Conservation (phyloP, 2,888 invertebrate species). For the Macrostomum cliftonense region DNA sequence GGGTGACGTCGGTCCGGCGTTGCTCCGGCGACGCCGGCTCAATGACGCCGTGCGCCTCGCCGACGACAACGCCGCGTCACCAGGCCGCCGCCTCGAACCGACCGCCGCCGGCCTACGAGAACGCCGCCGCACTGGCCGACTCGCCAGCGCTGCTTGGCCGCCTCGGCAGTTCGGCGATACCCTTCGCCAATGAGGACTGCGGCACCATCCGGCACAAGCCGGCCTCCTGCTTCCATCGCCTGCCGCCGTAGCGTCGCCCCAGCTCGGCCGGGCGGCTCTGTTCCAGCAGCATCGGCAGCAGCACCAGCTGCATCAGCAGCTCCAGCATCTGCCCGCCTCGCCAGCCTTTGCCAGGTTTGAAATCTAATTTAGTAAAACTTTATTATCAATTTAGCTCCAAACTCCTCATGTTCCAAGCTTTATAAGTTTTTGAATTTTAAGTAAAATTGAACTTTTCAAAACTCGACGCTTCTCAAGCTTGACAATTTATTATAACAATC, state of each 20-base stretch:
- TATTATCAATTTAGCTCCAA: no score
- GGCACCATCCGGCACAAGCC: conserved; percentile 76
- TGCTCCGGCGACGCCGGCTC: no score
- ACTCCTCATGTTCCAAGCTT: no score
- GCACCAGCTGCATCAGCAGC: not conserved
- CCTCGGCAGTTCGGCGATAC: conserved; percentile 33
- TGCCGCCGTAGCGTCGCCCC: no score
- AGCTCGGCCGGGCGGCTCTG: no score
- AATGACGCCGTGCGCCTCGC: not conserved
- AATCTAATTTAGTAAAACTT: conserved; percentile 8
- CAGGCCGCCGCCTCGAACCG: not conserved
- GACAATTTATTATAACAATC: no score
- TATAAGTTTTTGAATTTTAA: no score
- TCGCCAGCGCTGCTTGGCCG: not conserved
- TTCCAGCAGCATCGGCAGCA: conserved; percentile 1
- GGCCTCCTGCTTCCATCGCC: conserved; percentile 14
- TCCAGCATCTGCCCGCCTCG: conserved; percentile 6
- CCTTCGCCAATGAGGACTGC: conserved; percentile 93
- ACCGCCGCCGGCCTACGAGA: not conserved
- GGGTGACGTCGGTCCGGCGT: no score
- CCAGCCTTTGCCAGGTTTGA: conserved; percentile 11
- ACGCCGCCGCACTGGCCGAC: not conserved
- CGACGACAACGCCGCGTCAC: conserved; percentile 3
- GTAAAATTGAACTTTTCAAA: no score
- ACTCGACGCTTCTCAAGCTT: no score